Base-by-base conservation (phyloP, 2,888 invertebrate genomes). In the Taphrorychus bicolor region DNA sequence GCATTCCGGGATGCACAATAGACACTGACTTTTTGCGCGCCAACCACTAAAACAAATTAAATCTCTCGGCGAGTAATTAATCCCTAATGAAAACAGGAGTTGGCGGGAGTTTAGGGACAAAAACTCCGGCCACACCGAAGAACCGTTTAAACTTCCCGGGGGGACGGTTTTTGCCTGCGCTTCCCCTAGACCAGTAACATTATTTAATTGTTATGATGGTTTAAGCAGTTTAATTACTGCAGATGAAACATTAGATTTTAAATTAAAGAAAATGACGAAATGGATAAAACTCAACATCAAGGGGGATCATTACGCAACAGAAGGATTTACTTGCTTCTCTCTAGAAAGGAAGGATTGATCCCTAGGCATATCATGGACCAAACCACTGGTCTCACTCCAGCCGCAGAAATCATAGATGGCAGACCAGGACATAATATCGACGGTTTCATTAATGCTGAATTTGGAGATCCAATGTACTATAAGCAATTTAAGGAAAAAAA, bases 41-140 rank as follows among this genome's bases (percentile, higher is more conserved):
- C 7, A 45, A 45, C 45, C 56, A 63, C 63, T 63, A 63, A 63
- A 63, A 56, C 56, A 63, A 63, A 63, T 63, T 63, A 63, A 63
- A 63, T 63, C 49, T 17, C 18, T 48, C 45, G 22, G 40, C 22
- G 49, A 52, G 51, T 60, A 60, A 60, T 63, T 63, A 63, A 63
- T 63, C 57, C 49, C 57, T 21, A 57, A 57, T 57, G 57, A 63
- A 57, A 56, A 63, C 45, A 32, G 48, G 49, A 51, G 51, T 22
- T 51, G 51, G n/a, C 11, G 1, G 51, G 19, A 22, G 19, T 51
- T 51, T 7, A 5, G n/a, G 51, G 17, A 17, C 45, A 45, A 45
- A 45, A 45, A 45, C 45, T 45, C 17, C 17, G 16, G 45, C 3
- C 17, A 14, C 45, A 32, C 9, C 7, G 32, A 32, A 32, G 32